Evolutionary conservation across 1,140 invertebrate genomes (phyloP), one percentile per base, ranked within the genome.

Genomic region (Bombus soroeensis): DNA sequence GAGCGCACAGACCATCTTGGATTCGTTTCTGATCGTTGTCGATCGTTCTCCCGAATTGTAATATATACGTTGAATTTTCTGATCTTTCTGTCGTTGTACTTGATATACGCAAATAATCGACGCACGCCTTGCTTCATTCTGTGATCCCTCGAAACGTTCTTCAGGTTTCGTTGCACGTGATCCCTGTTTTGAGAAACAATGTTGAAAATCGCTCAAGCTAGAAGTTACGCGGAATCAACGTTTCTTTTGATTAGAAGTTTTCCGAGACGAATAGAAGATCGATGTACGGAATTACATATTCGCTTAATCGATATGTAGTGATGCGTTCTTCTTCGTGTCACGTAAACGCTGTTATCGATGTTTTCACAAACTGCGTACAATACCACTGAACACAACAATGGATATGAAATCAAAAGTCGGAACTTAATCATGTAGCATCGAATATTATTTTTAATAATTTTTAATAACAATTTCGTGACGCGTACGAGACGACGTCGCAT

Each of bases 1-100:
- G 32, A 68, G 5, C 57, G 12, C 28, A 13, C 64, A 64, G 43
- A 32, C 66, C 53, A 66, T 62, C 18, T 66, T 57, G 47, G 77
- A 53, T 68, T 59, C 43, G 47, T 72, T 59, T 39, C 32, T n/a
- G 34, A 71, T 66, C 84, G 66, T 68, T 71, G 68, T 62, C 81
- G 53, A 72, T 70, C 72, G 59, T 70, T 59, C 41, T 1, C 28
- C 41, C 53, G 28, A 70, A 39, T 72, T 70, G 71, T 75, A 71
- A 86, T 66, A 83, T 86, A 73, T n/a, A 59, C 37, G 32, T 64
- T 75, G 70, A 77, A 66, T 6, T 73, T 85, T 28, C 47, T 34
- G 76, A 72, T 85, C 57, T 72, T 32, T 85, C 68, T 53, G 83
- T 39, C 83, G 68, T 85, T 85, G n/a, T 85, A 57, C 39, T 80